Evolutionary conservation across 2,113 vertebrate species (phyloP).

Genomic region (Suncus etruscus): DNA sequence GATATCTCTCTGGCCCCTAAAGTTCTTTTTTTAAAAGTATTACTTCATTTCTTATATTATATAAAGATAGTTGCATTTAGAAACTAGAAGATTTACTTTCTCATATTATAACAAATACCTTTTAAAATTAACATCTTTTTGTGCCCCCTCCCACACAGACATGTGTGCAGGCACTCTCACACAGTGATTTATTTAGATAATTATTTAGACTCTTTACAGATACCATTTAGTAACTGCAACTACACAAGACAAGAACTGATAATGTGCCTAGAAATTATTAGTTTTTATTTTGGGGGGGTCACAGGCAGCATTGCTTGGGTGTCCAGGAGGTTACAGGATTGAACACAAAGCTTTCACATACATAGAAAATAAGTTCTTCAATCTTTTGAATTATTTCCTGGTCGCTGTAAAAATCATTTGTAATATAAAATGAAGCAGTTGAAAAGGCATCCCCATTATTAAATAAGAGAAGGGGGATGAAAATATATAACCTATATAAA

Average conservation of each 20-base stretch:
- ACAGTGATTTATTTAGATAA: slow-evolving; percentile 7
- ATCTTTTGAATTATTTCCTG: too few relatives aligned
- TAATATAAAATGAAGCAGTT: too few relatives aligned
- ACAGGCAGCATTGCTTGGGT: too few relatives aligned
- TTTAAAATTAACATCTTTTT: background rate
- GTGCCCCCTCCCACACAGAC: background rate
- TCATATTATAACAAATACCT: background rate
- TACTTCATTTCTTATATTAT: background rate
- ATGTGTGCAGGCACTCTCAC: background rate
- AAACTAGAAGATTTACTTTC: background rate
- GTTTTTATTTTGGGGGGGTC: background rate
- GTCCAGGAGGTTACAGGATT: too few relatives aligned
- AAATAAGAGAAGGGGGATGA: background rate
- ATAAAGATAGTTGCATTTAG: too few relatives aligned
- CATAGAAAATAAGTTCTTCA: too few relatives aligned
- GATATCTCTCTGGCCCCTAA: too few relatives aligned
- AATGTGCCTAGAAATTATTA: background rate
- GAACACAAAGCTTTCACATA: too few relatives aligned
- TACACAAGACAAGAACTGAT: background rate
- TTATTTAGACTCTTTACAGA: slow-evolving; percentile 26
- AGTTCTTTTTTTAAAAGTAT: background rate
- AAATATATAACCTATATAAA: background rate
- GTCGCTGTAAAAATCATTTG: too few relatives aligned
- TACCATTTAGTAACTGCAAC: background rate
- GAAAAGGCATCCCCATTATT: slow-evolving; percentile 15